Evolutionary conservation across 1,140 invertebrate genomes (phyloP).

Genomic region (Drosophila pallidifrons): DNA sequence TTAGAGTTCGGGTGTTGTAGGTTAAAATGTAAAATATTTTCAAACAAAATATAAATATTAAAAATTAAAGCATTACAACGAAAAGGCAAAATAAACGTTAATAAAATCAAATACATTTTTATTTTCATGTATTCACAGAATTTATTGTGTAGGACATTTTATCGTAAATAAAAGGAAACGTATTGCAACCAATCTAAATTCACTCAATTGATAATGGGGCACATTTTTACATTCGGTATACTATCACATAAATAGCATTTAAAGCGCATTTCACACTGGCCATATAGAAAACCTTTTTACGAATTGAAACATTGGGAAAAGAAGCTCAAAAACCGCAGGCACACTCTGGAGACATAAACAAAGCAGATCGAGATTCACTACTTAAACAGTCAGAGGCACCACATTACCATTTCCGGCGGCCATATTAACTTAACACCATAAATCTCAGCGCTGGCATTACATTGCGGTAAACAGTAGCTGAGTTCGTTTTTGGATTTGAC

Average conservation of each 20-base stretch:
- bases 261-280: conserved; percentile 6
- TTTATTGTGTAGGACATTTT: too few species aligned
- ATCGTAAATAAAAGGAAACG: too few species aligned
- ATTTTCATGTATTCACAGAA: too few species aligned
- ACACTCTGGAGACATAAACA: conserved; percentile 12
- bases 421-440: conserved; percentile 74
- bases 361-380: conserved; percentile 9
- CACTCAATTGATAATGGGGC: too few species aligned
- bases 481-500: conserved; percentile 9
- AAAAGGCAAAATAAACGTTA: too few species aligned
- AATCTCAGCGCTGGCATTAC: conserved; percentile 68
- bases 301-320: conserved; percentile 33
- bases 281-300: conserved; percentile 1
- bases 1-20: too few species aligned
- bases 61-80: too few species aligned
- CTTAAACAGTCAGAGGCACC: conserved; percentile 12
- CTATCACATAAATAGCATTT: neutral
- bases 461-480: conserved; percentile 31
- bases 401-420: conserved; percentile 67
- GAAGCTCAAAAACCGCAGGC: conserved; percentile 56
- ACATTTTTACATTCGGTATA: conserved; percentile 22
- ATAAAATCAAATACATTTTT: too few species aligned
- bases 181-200: too few species aligned
- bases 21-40: too few species aligned
- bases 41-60: too few species aligned